These are phyloP conservation scores for Gila robusta DNA, from an alignment of 2,797 vertebrate species.

Conservation along the genomic window DNA sequence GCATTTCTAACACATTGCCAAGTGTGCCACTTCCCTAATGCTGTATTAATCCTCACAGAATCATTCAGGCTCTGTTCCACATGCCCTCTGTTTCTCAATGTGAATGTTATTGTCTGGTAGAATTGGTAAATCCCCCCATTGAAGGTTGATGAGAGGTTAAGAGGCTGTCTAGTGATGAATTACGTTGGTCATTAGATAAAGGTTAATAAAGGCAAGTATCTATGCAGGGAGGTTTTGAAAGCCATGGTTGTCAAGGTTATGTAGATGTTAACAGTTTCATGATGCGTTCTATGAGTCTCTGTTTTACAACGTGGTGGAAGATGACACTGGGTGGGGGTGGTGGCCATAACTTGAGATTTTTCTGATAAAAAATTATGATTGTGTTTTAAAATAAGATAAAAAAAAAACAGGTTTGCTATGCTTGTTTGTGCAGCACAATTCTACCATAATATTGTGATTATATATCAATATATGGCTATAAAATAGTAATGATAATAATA, in stretches of 20 bases:
- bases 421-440: too few species aligned
- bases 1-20: background rate
- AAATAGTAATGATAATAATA: too few species aligned
- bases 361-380: background rate
- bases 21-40: background rate
- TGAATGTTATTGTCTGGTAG: background rate
- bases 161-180: conserved; percentile 15
- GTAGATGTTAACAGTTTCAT: background rate
- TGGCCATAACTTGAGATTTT: background rate
- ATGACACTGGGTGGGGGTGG: background rate
- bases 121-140: background rate
- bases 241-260: conserved; percentile 46
- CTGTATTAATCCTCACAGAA: conserved; percentile 6
- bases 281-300: background rate
- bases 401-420: too few species aligned
- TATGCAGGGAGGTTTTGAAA: conserved; percentile 3
- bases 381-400: background rate
- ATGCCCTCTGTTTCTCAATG: background rate
- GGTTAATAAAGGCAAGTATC: conserved; percentile 2
- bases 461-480: too few species aligned
- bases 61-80: background rate
- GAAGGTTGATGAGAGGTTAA: conserved; percentile 4
- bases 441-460: too few species aligned
- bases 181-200: background rate
- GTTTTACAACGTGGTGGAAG: background rate